Evolutionary conservation across 2,113 vertebrate species (phyloP).

Genomic region (Oncorhynchus kisutch): DNA sequence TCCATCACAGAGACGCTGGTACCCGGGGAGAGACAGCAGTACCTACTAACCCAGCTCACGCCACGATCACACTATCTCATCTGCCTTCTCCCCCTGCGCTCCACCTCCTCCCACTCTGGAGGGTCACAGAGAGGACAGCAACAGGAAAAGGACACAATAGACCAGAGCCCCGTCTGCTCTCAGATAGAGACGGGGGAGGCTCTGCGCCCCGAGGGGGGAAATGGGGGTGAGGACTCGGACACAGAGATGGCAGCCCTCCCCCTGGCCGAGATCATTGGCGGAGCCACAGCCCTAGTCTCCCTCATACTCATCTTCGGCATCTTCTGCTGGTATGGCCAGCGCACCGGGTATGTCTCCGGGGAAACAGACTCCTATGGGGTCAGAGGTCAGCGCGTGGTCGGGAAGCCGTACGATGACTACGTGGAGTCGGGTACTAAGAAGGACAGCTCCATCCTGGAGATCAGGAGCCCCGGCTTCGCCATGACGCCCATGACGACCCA

Average conservation of each 20-base stretch:
- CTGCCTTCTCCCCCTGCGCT: slow-evolving; percentile 85
- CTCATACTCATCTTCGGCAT: slow-evolving; percentile 85
- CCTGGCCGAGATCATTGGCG: slow-evolving; percentile 86
- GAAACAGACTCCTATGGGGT: slow-evolving; percentile 71
- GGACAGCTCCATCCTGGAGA: slow-evolving; percentile 91
- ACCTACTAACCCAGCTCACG: slow-evolving; percentile 85
- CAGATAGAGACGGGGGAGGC: slow-evolving; percentile 85
- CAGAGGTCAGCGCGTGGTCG: slow-evolving; percentile 63
- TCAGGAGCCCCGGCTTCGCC: slow-evolving; percentile 84
- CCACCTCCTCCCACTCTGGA: slow-evolving; percentile 62
- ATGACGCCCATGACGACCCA: slow-evolving; percentile 86
- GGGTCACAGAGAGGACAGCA: slow-evolving; percentile 65
- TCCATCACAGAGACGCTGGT: slow-evolving; percentile 92
- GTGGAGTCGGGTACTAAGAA: slow-evolving; percentile 93
- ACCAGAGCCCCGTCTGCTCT: slow-evolving; percentile 83
- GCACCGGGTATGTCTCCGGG: slow-evolving; percentile 80
- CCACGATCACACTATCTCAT: slow-evolving; percentile 89
- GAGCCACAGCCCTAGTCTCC: slow-evolving; percentile 85
- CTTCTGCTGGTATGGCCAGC: slow-evolving; percentile 89
- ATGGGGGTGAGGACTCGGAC: slow-evolving; percentile 75
- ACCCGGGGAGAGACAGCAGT: slow-evolving; percentile 87
- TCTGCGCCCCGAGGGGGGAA: slow-evolving; percentile 68
- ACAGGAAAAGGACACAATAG: slow-evolving; percentile 78
- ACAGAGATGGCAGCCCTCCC: slow-evolving; percentile 82
- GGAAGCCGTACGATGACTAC: slow-evolving; percentile 86